Evolutionary conservation across 1,140 invertebrate genomes (phyloP).

Genomic region (Zaprionus gabonicus): DNA sequence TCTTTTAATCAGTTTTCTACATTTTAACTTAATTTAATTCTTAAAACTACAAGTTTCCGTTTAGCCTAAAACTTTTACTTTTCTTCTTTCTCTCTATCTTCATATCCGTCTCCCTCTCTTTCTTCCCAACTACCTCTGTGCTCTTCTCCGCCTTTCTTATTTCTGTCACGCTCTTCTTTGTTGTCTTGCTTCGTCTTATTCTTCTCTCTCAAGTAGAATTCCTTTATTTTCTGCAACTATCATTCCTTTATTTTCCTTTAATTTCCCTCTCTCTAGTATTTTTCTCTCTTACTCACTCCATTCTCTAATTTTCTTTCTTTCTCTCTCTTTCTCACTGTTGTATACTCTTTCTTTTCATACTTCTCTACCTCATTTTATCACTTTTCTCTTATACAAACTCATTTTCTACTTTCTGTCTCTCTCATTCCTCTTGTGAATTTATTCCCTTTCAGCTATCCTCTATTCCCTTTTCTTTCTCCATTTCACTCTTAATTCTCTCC

Average conservation of each 20-base stretch:
- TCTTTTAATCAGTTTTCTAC: too few species aligned
- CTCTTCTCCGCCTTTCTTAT: background rate
- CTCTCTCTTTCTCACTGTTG: too few species aligned
- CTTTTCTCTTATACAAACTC: background rate
- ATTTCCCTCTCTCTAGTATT: background rate
- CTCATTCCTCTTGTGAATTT: too few species aligned
- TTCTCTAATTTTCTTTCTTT: background rate
- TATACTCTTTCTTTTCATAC: background rate
- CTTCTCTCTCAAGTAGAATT: too few species aligned
- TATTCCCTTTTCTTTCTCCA: too few species aligned
- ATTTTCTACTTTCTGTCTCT: too few species aligned
- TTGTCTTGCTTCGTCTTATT: background rate
- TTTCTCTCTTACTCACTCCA: background rate
- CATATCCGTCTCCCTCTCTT: background rate
- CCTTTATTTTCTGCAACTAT: too few species aligned
- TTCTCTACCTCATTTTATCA: background rate
- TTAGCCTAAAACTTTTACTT: too few species aligned
- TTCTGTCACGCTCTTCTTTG: background rate
- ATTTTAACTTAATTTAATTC: too few species aligned
- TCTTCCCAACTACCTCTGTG: background rate
- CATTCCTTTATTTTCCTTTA: background rate
- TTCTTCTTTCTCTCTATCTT: background rate
- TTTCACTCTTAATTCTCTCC: too few species aligned
- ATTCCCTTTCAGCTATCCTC: too few species aligned
- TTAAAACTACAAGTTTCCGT: too few species aligned